Evolutionary conservation across 2,888 invertebrate species (phyloP), one percentile per base, ranked within the genome.

Genomic region (Drosophila subquinaria): DNA sequence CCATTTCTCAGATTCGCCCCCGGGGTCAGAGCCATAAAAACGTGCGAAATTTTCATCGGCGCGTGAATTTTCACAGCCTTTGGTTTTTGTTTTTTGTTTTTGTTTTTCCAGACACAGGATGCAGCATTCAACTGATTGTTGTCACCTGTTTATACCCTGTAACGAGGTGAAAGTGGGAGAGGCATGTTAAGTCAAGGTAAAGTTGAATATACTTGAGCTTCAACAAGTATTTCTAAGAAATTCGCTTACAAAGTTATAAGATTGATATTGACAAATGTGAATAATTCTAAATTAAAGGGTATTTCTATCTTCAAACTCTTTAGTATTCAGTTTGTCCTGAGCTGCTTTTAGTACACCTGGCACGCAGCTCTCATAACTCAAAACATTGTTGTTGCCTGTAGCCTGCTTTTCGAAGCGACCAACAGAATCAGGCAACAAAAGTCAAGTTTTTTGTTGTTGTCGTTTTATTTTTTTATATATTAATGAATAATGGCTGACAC

Each of bases 21-120:
- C 20, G 15, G 23, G 50, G 50, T 51, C 36, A 50, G 81, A 84
- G 55, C 73, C 83, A 90, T 88, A 92, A 90, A 92, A 92, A 92
- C 92, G 92, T 92, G 92, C 90, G 90, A 91, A 92, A 91, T 90
- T 90, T 92, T 90, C 76, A 83, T 70, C 81, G 77, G 15, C 74
- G 89, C 83, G 81, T 81, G 78, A 86, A 81, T 78, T 81, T 80
- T 79, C 85, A 82, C 82, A 75, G 79, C 76, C 40, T 67, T 79
- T 71, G 51, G 59, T 52, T 76, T 48, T 71, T 77, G 75, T 27
- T 5, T 27, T 27, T 27, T 27, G 27, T 76, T 87, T 73, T 60
- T 73, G 72, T 85, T 79, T 76, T 69, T 52, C 67, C 88, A 73
- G 77, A 23, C 57, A 42, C 27, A 30, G 61, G 47, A 57, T 59